phyloP scores from a whole-genome alignment of 2,797 vertebrate genomes.

The Pristis pectinata region DNA sequence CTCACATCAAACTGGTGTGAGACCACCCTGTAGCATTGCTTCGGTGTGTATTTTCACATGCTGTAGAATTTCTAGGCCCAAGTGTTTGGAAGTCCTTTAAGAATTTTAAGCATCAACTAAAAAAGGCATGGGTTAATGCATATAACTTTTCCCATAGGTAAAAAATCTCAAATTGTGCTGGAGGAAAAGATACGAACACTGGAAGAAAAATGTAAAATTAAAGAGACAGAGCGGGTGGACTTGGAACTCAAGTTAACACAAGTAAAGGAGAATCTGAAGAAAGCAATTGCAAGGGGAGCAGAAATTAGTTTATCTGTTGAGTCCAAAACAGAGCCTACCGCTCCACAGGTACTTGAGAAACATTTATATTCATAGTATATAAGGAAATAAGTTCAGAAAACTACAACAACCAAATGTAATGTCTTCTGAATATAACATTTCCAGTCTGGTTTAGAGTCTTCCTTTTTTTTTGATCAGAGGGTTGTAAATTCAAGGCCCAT shows the following conservation, averaged over 20 bases:
- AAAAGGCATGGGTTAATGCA: background rate
- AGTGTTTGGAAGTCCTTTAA: background rate
- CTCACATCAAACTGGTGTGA: too few species aligned
- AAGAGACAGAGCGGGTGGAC: constrained; percentile 80
- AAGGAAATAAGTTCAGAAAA: constrained; percentile 4
- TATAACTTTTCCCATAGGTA: constrained; percentile 53
- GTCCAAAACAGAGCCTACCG: constrained; percentile 51
- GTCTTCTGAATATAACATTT: background rate
- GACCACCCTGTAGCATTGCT: too few species aligned
- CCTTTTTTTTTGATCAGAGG: background rate
- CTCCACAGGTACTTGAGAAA: background rate
- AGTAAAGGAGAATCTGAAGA: constrained; percentile 89
- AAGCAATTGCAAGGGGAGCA: constrained; percentile 79
- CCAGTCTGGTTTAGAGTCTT: background rate
- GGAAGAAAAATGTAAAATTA: constrained; percentile 77
- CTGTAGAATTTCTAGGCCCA: too few species aligned
- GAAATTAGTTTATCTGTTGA: constrained; percentile 66
- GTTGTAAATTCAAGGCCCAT: background rate
- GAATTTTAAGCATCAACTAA: background rate
- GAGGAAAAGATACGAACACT: constrained; percentile 68
- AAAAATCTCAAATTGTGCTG: constrained; percentile 55
- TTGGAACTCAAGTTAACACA: constrained; percentile 80
- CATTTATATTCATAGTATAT: background rate
- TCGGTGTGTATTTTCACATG: too few species aligned
- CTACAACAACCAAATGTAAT: background rate